Evolutionary conservation across 2,888 invertebrate species (phyloP), one percentile per base, ranked within the genome.

Genomic region (Pammene aurita): DNA sequence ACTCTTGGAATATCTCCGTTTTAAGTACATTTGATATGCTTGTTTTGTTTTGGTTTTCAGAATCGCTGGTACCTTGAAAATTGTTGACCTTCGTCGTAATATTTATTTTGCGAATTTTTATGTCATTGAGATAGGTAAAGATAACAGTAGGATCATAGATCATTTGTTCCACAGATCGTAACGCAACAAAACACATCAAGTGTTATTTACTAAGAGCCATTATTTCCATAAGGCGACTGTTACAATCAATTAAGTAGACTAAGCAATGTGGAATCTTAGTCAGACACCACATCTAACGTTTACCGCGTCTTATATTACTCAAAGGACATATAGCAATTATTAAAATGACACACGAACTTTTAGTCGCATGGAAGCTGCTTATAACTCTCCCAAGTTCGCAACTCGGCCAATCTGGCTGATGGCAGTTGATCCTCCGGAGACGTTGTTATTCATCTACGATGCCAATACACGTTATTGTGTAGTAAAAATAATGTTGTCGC

Each of bases 251-350:
- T 50, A 67, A 57, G 62, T 50, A 13, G 62, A 67, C 67, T 67
- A 62, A 56, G 57, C 67, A 57, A 57, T 56, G 55, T 41, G n/a
- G 41, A 54, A 60, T 67, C 56, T 42, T 41, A 67, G 61, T 56
- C 16, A 48, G 55, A 52, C 50, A 11, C 50, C 41, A 13, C 34
- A 35, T 54, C 16, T 55, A 34, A 48, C 48, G 38, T 26, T 26
- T 26, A 38, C 61, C 48, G 41, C 38, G n/a, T 18, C 48, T 68
- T 66, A 52, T 46, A 63, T 55, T 50, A 61, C 67, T 52, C 67
- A 16, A 46, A 68, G 68, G 69, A 58, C 52, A 38, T 54, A 58
- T 65, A 69, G 69, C 60, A 54, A 69, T 69, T 69, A 69, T 65
- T 69, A 69, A 65, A 69, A 69, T 69, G 64, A 60, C 54, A 60